Evolutionary conservation across 2,113 vertebrate genomes (phyloP), one percentile per base, ranked within the genome.

Genomic region (Nansenia antarctica): DNA sequence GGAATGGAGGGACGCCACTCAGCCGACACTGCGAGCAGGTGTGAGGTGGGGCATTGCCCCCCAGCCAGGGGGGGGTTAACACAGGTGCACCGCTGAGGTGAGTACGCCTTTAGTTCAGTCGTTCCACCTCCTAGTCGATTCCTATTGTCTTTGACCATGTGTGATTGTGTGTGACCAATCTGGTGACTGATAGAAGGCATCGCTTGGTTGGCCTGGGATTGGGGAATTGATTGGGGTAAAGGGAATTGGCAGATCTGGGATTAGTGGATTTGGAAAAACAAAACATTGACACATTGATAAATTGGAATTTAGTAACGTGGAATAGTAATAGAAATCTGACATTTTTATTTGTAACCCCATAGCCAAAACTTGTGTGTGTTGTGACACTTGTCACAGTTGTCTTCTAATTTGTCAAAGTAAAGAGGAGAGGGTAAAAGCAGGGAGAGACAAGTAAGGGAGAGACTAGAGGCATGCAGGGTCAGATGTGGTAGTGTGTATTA

Each of bases 271-370:
- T 18, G 54, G 29, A 7, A 5, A 14, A 29, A 18, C 15, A 18
- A 11, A 18, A 11, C 39, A 18, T 11, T 18, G 12, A 45, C 12
- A 18, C 3, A 15, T 57, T 14, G 18, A 31, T 57, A n/a, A 18
- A 42, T 42, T 11, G 3, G 39, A 71, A 52, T 1, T 1, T 69
- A 72, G 80, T 72, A 47, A 60, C 62, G 65, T 67, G 39, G n/a
- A n/a, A n/a, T n/a, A n/a, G n/a, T n/a, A n/a, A n/a, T n/a, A n/a
- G n/a, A n/a, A n/a, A n/a, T n/a, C n/a, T n/a, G n/a, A n/a, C n/a
- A n/a, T n/a, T n/a, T n/a, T n/a, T n/a, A n/a, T n/a, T n/a, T n/a
- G n/a, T n/a, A n/a, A n/a, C n/a, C n/a, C n/a, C n/a, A n/a, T n/a
- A n/a, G n/a, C n/a, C n/a, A n/a, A n/a, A n/a, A n/a, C n/a, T n/a